These are phyloP conservation scores for Caenorhabditis macrosperma DNA, from an alignment of 2,888 invertebrate species.

Conservation along the genomic window DNA sequence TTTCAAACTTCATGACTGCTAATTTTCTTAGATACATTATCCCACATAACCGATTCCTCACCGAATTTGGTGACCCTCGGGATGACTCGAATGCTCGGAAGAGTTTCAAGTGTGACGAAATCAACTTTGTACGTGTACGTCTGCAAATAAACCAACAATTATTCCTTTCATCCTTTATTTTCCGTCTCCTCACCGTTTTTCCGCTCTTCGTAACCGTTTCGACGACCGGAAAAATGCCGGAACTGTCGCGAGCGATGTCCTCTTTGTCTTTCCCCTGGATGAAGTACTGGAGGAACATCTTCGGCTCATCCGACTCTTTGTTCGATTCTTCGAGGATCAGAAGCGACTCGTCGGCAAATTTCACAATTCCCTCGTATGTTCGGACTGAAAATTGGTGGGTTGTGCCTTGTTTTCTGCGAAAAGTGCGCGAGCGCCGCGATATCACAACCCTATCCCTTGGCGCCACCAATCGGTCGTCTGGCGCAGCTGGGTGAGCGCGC, in stretches of 20 bases:
- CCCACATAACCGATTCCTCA: no score
- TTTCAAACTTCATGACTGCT: no score
- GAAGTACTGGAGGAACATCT: slow-evolving; percentile 17
- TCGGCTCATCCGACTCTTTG: neutral
- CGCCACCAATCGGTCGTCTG: neutral
- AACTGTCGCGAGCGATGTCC: slow-evolving; percentile 20
- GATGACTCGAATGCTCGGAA: slow-evolving; percentile 52
- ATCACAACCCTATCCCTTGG: neutral
- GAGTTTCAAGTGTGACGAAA: slow-evolving; percentile 68
- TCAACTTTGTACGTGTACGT: slow-evolving; percentile 75
- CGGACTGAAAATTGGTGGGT: slow-evolving; percentile 63
- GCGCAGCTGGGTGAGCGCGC: neutral
- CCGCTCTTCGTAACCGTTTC: slow-evolving; percentile 25
- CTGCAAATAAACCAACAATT: slow-evolving; percentile 45
- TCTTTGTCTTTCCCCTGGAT: slow-evolving; percentile 19
- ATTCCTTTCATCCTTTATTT: neutral
- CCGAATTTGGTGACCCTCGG: neutral
- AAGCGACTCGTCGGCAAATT: slow-evolving; percentile 50
- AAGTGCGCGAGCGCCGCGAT: neutral
- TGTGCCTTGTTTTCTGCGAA: neutral
- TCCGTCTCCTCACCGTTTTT: slow-evolving; percentile 17
- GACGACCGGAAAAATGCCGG: slow-evolving; percentile 67
- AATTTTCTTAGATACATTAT: no score
- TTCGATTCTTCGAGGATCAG: neutral
- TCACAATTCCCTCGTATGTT: slow-evolving; percentile 74